Conservation (phyloP, 2,797 vertebrate species). For the Sebastes kiyomatsui region DNA sequence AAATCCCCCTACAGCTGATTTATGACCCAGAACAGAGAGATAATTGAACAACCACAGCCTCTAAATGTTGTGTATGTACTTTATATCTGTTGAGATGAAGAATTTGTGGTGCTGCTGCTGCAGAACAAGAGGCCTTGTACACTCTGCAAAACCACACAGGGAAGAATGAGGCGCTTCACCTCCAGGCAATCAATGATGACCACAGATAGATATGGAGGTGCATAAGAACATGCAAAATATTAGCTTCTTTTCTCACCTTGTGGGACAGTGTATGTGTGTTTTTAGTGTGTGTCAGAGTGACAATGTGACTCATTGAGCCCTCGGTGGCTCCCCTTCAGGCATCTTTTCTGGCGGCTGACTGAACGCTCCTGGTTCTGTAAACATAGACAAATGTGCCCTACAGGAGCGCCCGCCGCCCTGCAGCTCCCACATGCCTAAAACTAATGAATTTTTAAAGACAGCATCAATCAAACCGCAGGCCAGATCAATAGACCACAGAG, state of each 20-base stretch:
- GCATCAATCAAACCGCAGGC: constrained; percentile 78
- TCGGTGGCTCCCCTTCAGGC: constrained; percentile 36
- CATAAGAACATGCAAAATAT: background rate
- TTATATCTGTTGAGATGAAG: constrained; percentile 24
- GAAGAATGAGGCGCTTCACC: background rate
- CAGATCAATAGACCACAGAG: constrained; percentile 78
- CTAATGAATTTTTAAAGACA: constrained; percentile 85
- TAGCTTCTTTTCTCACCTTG: background rate
- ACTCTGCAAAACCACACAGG: background rate
- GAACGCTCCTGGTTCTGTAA: constrained; percentile 69
- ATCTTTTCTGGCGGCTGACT: constrained; percentile 47
- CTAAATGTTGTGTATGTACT: constrained; percentile 24
- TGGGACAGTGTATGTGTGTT: background rate
- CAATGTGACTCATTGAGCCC: constrained; percentile 43
- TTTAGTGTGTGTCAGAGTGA: constrained; percentile 4
- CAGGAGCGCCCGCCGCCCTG: constrained; percentile 58
- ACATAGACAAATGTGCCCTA: constrained; percentile 74
- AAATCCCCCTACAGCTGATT: constrained; percentile 19
- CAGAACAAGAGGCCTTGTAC: background rate
- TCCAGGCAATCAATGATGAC: constrained; percentile 21
- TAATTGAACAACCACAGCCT: constrained; percentile 37
- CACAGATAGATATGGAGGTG: constrained; percentile 6
- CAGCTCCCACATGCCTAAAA: constrained; percentile 64
- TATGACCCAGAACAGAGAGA: background rate
- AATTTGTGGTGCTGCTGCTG: background rate